Conservation (phyloP, 2,797 vertebrate genomes). For the Pelobates cultripes region DNA sequence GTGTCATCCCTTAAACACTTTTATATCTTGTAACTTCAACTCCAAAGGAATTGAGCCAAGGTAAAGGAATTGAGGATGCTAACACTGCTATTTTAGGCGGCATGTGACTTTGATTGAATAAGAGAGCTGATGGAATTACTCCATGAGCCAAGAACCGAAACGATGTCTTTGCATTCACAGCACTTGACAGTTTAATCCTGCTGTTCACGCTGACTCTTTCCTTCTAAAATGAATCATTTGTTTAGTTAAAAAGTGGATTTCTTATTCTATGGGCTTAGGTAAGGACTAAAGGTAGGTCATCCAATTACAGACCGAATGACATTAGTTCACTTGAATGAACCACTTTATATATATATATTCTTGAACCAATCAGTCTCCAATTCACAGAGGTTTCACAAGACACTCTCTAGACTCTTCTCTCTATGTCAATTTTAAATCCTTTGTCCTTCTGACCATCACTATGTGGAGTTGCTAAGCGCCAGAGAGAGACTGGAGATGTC, state of each 20-base stretch:
- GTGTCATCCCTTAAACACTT: slow-evolving; percentile 41
- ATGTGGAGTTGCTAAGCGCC: too few species aligned
- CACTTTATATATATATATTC: not conserved
- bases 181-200: slow-evolving; percentile 35
- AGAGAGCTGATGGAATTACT: slow-evolving; percentile 48
- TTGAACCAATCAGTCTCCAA: not conserved
- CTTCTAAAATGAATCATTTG: slow-evolving; percentile 25
- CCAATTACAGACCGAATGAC: not conserved
- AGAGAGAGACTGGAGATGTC: too few species aligned
- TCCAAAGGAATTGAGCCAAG: slow-evolving; percentile 34
- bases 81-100: slow-evolving; percentile 43
- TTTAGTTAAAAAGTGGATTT: slow-evolving; percentile 18
- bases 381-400: too few species aligned
- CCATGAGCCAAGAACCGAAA: slow-evolving; percentile 37
- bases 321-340: not conserved
- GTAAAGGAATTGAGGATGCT: slow-evolving; percentile 34
- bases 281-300: not conserved
- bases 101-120: slow-evolving; percentile 53
- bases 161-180: slow-evolving; percentile 42
- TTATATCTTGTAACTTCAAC: slow-evolving; percentile 36
- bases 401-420: too few species aligned
- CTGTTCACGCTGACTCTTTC: slow-evolving; percentile 17
- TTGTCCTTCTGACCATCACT: too few species aligned
- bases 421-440: too few species aligned
- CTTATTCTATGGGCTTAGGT: not conserved